phyloP scores from a whole-genome alignment of 1,140 invertebrate species.

The Neodiprion fabricii region DNA sequence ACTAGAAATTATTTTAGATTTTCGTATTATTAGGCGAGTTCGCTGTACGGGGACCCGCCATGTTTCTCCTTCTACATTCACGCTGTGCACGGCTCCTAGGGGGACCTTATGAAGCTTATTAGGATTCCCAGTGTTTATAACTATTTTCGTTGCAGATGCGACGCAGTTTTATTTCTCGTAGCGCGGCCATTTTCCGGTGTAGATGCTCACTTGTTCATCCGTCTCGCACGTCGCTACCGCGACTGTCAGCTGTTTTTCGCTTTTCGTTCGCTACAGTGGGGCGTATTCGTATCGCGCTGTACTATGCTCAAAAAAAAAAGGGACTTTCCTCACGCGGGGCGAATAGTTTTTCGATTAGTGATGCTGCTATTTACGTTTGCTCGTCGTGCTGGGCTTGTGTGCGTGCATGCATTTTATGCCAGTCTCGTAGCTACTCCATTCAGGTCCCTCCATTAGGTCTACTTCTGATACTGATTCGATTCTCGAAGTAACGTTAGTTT shows the following conservation, averaged over 20 bases:
- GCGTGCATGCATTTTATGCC: background rate
- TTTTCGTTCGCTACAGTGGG: background rate
- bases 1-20: conserved; percentile 16
- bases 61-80: background rate
- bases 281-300: background rate
- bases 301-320: background rate
- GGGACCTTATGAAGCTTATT: conserved; percentile 7
- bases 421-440: background rate
- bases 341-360: conserved; percentile 3
- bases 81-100: conserved; percentile 1
- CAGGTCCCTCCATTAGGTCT: background rate
- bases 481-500: too few species aligned
- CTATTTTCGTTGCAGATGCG: conserved; percentile 1
- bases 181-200: background rate
- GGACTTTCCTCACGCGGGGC: background rate
- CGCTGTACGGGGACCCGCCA: background rate
- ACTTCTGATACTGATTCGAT: too few species aligned
- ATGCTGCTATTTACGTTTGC: background rate
- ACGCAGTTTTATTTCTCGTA: conserved; percentile 1
- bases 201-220: background rate
- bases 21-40: conserved; percentile 9
- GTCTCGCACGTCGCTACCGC: background rate
- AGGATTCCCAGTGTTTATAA: conserved; percentile 4
- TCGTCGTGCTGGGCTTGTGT: background rate
- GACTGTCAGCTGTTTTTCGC: background rate